Evolutionary conservation across 1,140 invertebrate genomes (phyloP).

Genomic region (Hesperophylax magnus): DNA sequence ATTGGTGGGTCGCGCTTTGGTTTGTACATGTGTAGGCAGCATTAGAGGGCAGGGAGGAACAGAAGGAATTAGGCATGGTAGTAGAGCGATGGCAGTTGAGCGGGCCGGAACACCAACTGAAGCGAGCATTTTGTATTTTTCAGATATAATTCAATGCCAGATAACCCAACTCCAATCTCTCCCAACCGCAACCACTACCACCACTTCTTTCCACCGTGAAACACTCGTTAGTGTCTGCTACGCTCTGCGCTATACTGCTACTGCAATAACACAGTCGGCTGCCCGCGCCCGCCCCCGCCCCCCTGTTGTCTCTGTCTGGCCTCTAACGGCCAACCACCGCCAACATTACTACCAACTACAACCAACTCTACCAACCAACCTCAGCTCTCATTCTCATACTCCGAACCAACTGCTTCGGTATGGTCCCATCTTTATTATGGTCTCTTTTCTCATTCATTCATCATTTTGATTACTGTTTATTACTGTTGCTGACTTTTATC

Average conservation of each 20-base stretch:
- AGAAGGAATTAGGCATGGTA: no score
- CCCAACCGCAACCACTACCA: slow-evolving; percentile 6
- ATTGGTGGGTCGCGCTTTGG: no score
- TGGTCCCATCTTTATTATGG: slow-evolving; percentile 34
- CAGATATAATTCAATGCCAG: slow-evolving; percentile 45
- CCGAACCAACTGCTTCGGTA: slow-evolving; percentile 25
- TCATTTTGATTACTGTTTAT: background rate
- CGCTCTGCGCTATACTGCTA: no score
- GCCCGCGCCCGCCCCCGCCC: no score
- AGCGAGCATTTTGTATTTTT: slow-evolving; percentile 47
- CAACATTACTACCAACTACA: background rate
- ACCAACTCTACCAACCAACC: background rate
- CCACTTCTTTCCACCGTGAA: slow-evolving; percentile 41
- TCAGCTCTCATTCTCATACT: slow-evolving; percentile 29
- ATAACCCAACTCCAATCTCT: slow-evolving; percentile 28
- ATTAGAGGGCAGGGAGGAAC: no score
- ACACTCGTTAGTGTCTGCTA: background rate
- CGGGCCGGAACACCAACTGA: slow-evolving; percentile 11
- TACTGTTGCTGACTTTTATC: background rate
- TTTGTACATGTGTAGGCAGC: no score
- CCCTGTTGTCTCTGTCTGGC: no score
- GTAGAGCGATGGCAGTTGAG: background rate
- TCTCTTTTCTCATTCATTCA: slow-evolving; percentile 14
- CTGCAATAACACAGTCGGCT: no score
- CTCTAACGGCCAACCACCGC: no score